These are phyloP conservation scores for Ctena decussata DNA, from an alignment of 2,888 invertebrate species.

Conservation along the genomic window DNA sequence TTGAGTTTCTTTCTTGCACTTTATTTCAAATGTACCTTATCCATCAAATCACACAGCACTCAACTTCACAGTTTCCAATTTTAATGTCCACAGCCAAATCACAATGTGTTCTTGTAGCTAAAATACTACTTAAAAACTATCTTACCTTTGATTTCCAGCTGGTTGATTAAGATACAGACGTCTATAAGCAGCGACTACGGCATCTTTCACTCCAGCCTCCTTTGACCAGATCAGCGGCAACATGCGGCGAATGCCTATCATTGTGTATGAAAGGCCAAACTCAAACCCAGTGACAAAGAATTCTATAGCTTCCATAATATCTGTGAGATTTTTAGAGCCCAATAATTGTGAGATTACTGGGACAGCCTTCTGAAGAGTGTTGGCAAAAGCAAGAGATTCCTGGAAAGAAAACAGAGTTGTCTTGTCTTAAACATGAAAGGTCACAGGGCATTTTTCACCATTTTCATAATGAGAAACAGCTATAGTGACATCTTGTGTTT, in stretches of 20 bases:
- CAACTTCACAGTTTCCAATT: too few relatives aligned
- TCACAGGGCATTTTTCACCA: too few relatives aligned
- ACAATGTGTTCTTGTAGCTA: too few relatives aligned
- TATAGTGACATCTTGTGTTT: too few relatives aligned
- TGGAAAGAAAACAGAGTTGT: slow-evolving; percentile 77
- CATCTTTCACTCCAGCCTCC: slow-evolving; percentile 91
- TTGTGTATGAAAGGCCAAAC: slow-evolving; percentile 86
- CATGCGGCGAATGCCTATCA: slow-evolving; percentile 92
- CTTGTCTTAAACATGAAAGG: not conserved
- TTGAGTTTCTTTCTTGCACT: too few relatives aligned
- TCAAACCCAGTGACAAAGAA: slow-evolving; percentile 93
- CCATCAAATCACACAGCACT: too few relatives aligned
- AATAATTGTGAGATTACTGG: slow-evolving; percentile 92
- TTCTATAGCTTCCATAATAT: slow-evolving; percentile 95
- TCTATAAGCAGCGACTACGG: slow-evolving; percentile 93
- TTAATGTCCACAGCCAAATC: too few relatives aligned
- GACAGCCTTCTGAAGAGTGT: slow-evolving; percentile 88
- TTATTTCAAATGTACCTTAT: too few relatives aligned
- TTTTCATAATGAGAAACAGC: too few relatives aligned
- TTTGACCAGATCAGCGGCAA: slow-evolving; percentile 93
- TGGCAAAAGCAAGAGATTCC: slow-evolving; percentile 88
- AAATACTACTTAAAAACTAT: too few relatives aligned
- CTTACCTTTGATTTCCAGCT: slow-evolving; percentile 75
- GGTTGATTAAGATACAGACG: slow-evolving; percentile 89
- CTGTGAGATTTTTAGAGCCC: slow-evolving; percentile 89